Evolutionary conservation across 2,888 invertebrate species (phyloP).

Genomic region (Scaptomyza tumidula): DNA sequence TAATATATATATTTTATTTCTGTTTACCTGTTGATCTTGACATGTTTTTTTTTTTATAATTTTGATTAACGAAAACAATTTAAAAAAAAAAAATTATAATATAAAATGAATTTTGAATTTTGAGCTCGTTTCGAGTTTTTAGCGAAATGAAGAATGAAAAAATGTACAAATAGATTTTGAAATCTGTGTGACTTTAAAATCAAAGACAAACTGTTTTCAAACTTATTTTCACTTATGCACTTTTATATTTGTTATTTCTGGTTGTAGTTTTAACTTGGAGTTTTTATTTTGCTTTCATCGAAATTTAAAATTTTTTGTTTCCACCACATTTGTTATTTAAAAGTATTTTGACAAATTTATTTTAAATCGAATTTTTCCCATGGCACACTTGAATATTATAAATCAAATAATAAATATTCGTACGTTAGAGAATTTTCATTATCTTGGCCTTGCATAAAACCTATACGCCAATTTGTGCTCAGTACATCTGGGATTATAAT

Average conservation of each 20-base stretch:
- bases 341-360: too few species aligned
- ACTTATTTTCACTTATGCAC: too few species aligned
- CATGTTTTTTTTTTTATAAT: slow-evolving; percentile 13
- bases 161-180: not conserved
- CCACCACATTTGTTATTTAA: not conserved
- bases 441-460: not conserved
- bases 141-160: slow-evolving; percentile 19
- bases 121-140: slow-evolving; percentile 20
- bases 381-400: not conserved
- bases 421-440: not conserved
- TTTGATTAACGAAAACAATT: not conserved
- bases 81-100: not conserved
- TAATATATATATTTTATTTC: not conserved
- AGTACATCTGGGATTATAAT: not conserved
- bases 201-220: slow-evolving; percentile 8
- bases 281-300: not conserved
- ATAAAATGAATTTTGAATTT: slow-evolving; percentile 17
- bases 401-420: not conserved
- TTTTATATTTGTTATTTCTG: not conserved
- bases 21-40: slow-evolving; percentile 31
- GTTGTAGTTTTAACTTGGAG: not conserved
- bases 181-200: not conserved
- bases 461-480: not conserved
- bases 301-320: not conserved
- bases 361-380: not conserved